Base-by-base conservation (phyloP, 2,797 vertebrate species). In the Spinibarbus caldwelli region DNA sequence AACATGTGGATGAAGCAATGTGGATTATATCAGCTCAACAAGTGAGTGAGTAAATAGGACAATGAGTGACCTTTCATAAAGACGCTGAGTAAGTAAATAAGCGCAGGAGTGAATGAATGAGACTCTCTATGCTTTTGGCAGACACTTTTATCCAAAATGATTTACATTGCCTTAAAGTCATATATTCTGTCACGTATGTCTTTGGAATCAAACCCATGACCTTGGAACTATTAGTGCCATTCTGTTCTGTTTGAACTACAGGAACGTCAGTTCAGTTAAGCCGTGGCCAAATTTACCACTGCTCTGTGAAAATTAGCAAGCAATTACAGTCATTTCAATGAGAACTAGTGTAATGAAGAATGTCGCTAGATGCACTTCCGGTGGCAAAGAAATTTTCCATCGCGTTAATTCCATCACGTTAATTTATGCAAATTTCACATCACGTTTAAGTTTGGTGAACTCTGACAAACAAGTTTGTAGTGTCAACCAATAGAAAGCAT, bases 1-100 rank as follows among this genome's bases (percentile, higher is more conserved):
- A 85, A 57, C 19, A 21, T 80, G 78, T 85, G 34, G 57, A 73
- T 73, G 17, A 26, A 73, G 84, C 68, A 36, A 38, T 62, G 76
- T 71, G 77, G 77, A 85, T 85, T 79, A 72, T 79, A 80, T 72
- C n/a, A 29, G 68, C 36, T 82, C 31, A 36, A n/a, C 45, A 49
- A 49, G 78, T n/a, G 19, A 81, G 29, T 70, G 79, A 57, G 31
- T 26, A 81, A 54, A 41, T 54, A 57, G 66, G 34, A 54, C 34
- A 70, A 52, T 52, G 64, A 52, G 31, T 66, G 78, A 36, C 45
- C 47, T 23, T 47, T 52, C 45, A 68, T 67, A 49, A 38, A 36
- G 11, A 68, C 31, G 2, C 9, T 36, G 21, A 68, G 29, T 67
- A 45, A 66, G 62, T 47, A 80, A 49, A 80, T 52, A 80, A 38